Evolutionary conservation across 1,140 invertebrate genomes (phyloP).

Genomic region (Stegodyphus dumicola): DNA sequence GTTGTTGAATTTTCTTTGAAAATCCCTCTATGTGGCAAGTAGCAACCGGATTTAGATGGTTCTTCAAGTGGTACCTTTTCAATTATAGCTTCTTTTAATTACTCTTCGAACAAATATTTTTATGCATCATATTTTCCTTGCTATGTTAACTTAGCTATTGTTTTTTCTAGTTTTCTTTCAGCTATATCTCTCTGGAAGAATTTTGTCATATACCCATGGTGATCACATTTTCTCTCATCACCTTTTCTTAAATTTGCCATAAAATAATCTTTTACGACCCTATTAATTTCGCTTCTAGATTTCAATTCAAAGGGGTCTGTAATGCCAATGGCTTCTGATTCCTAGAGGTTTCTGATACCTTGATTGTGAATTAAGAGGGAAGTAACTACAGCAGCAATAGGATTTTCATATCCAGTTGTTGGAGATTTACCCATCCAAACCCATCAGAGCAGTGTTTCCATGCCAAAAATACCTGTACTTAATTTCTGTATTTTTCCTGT

Average conservation of each 20-base stretch:
- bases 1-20: constrained; percentile 13
- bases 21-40: constrained; percentile 15
- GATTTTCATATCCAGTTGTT: constrained; percentile 3
- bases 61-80: constrained; percentile 44
- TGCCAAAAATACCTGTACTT: constrained; percentile 64
- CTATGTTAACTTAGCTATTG: neutral
- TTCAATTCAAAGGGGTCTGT: constrained; percentile 4
- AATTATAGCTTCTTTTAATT: constrained; percentile 42
- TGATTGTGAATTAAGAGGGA: constrained; percentile 15
- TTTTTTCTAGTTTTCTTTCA: constrained; percentile 3
- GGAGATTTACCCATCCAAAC: neutral
- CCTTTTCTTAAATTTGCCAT: constrained; percentile 18
- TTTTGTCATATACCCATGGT: constrained; percentile 17
- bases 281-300: constrained; percentile 11
- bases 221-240: constrained; percentile 10
- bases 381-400: neutral
- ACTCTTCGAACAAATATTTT: constrained; percentile 31
- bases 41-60: constrained; percentile 6
- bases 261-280: constrained; percentile 8
- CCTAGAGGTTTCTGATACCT: too few relatives aligned
- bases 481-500: constrained; percentile 64
- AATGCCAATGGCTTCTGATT: constrained; percentile 8
- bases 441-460: constrained; percentile 67
- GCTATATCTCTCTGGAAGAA: constrained; percentile 1
- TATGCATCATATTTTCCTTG: constrained; percentile 22